Conservation (phyloP, 1,140 invertebrate genomes). For the Listronotus bonariensis region DNA sequence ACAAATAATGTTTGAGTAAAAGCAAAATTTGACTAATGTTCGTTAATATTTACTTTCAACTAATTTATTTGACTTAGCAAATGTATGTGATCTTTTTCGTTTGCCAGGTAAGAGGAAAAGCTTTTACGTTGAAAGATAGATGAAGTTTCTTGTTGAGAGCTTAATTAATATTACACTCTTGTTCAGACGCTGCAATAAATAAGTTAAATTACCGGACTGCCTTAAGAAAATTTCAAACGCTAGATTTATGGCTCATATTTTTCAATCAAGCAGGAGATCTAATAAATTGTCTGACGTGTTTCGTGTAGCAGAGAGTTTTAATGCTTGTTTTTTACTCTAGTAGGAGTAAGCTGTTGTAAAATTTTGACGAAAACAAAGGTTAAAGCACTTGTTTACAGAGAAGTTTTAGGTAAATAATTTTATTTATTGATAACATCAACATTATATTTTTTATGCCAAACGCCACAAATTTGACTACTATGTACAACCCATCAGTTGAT, state of each 20-base stretch:
- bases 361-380: too few relatives aligned
- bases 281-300: conserved; percentile 5
- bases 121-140: conserved; percentile 8
- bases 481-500: too few relatives aligned
- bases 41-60: conserved; percentile 11
- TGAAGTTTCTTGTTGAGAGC: conserved; percentile 7
- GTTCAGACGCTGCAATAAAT: conserved; percentile 8
- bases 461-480: too few relatives aligned
- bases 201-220: conserved; percentile 11
- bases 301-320: not conserved
- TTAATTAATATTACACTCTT: conserved; percentile 15
- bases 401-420: too few relatives aligned
- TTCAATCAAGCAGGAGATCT: conserved; percentile 5
- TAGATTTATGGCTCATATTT: conserved; percentile 11
- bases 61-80: conserved; percentile 5
- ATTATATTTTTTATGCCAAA: too few relatives aligned
- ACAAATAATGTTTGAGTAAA: conserved; percentile 6
- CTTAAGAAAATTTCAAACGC: conserved; percentile 12
- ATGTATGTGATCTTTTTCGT: conserved; percentile 10
- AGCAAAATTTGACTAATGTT: conserved; percentile 12
- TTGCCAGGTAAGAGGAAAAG: conserved; percentile 12
- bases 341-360: too few relatives aligned
- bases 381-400: too few relatives aligned
- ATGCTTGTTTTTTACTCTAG: not conserved
- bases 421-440: too few relatives aligned